Evolutionary conservation across 2,113 vertebrate genomes (phyloP).

Genomic region (Cottus gobio): DNA sequence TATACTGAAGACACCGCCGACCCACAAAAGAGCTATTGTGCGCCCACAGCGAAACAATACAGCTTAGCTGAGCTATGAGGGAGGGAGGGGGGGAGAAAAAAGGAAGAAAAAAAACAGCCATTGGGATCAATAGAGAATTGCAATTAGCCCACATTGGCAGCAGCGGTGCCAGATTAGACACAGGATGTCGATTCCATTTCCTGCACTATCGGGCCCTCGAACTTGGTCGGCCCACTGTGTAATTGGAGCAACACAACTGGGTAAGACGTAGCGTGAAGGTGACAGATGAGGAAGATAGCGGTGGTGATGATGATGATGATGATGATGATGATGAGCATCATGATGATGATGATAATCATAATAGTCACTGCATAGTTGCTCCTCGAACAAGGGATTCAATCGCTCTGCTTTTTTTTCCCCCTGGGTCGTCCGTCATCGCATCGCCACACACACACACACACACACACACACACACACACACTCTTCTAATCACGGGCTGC

Average conservation of each 20-base stretch:
- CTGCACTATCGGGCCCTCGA: slow-evolving; percentile 78
- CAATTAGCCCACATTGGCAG: slow-evolving; percentile 85
- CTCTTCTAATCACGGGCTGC: too few species aligned
- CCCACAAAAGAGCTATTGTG: slow-evolving; percentile 76
- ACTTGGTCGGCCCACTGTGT: slow-evolving; percentile 71
- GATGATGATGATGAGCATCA: not conserved
- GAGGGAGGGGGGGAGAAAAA: not conserved
- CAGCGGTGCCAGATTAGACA: slow-evolving; percentile 81
- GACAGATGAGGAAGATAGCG: slow-evolving; percentile 12
- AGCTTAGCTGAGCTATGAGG: slow-evolving; percentile 72
- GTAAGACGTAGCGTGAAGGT: slow-evolving; percentile 49
- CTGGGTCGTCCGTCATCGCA: too few species aligned
- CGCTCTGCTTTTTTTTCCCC: too few species aligned
- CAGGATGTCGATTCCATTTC: slow-evolving; percentile 84
- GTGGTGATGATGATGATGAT: slow-evolving; percentile 11
- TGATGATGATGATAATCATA: not conserved
- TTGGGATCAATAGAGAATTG: slow-evolving; percentile 83
- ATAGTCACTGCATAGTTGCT: too few species aligned
- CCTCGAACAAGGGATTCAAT: too few species aligned
- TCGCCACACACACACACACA: too few species aligned
- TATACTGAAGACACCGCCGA: slow-evolving; percentile 67
- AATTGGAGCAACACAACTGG: slow-evolving; percentile 64
- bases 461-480: too few species aligned
- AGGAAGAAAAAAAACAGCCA: slow-evolving; percentile 45
- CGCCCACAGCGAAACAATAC: slow-evolving; percentile 76